Conservation (phyloP, 2,888 invertebrate species). For the Tenthredo distinguenda region DNA sequence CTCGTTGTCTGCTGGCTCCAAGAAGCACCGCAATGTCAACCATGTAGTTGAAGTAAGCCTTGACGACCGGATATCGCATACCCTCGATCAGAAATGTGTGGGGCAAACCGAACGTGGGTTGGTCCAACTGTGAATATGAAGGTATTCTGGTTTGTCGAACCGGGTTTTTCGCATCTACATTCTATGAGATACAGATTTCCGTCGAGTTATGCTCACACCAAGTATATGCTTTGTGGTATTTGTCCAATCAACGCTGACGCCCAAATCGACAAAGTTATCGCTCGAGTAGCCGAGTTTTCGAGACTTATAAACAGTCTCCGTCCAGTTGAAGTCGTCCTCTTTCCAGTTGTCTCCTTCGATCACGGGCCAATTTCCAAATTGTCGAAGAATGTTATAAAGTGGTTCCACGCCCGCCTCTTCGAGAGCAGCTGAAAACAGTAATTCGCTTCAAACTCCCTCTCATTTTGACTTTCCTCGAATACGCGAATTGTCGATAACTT, state of each 20-base stretch:
- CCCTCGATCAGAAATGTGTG: conserved; percentile 93
- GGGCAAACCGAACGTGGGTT: conserved; percentile 90
- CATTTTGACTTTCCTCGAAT: neutral
- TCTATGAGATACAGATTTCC: too few species aligned
- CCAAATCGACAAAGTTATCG: conserved; percentile 94
- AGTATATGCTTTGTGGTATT: conserved; percentile 92
- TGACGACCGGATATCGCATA: conserved; percentile 90
- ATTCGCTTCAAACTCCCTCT: neutral
- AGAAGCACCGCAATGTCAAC: conserved; percentile 92
- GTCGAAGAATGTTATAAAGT: conserved; percentile 84
- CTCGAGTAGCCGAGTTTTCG: conserved; percentile 90
- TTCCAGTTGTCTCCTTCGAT: conserved; percentile 89
- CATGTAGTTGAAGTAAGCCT: conserved; percentile 92
- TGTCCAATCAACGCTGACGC: conserved; percentile 93
- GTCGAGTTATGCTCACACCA: conserved; percentile 82
- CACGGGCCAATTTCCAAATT: conserved; percentile 97
- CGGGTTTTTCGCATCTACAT: neutral
- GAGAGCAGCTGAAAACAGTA: conserved; percentile 84
- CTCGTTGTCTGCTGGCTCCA: conserved; percentile 87
- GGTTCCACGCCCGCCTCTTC: conserved; percentile 89
- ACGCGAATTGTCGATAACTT: neutral
- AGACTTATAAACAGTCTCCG: conserved; percentile 90
- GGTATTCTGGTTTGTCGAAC: neutral
- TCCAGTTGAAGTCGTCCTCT: conserved; percentile 88
- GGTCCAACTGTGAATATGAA: conserved; percentile 85